Evolutionary conservation across 2,113 vertebrate genomes (phyloP).

Genomic region (Megaceryle torquata): DNA sequence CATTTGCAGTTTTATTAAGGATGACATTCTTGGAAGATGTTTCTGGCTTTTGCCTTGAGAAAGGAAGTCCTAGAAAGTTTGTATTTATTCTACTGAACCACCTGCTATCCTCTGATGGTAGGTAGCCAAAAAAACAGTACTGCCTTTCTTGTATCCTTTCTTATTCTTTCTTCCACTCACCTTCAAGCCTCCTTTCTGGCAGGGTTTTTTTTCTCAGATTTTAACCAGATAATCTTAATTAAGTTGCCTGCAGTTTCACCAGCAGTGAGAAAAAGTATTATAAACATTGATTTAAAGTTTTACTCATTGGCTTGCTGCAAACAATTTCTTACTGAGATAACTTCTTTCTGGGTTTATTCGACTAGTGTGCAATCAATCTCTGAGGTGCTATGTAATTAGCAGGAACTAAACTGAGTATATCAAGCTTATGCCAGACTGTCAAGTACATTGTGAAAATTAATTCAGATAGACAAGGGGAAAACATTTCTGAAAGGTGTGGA

Average conservation of each 20-base stretch:
- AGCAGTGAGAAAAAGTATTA: neutral
- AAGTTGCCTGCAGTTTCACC: neutral
- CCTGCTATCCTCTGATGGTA: neutral
- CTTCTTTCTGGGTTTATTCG: constrained; percentile 14
- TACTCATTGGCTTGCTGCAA: neutral
- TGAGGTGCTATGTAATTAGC: neutral
- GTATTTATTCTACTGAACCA: neutral
- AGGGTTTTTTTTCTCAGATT: neutral
- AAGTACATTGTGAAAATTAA: neutral
- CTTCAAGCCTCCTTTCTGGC: neutral
- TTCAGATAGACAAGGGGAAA: neutral
- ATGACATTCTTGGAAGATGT: neutral
- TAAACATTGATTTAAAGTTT: neutral
- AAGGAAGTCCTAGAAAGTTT: neutral
- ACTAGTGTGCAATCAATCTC: neutral
- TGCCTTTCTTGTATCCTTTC: neutral
- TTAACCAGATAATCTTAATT: neutral
- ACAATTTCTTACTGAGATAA: neutral
- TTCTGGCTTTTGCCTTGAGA: neutral
- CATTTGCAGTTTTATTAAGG: neutral
- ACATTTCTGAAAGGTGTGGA: neutral
- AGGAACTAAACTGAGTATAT: neutral
- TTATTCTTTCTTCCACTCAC: neutral
- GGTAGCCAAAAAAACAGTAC: neutral
- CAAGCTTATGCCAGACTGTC: neutral